A percentile compares a stretch with the other conserved stretches of the same genome.
phyloP scores from a whole-genome alignment of 1,140 invertebrate species.

The Neuroterus valhalla region DNA sequence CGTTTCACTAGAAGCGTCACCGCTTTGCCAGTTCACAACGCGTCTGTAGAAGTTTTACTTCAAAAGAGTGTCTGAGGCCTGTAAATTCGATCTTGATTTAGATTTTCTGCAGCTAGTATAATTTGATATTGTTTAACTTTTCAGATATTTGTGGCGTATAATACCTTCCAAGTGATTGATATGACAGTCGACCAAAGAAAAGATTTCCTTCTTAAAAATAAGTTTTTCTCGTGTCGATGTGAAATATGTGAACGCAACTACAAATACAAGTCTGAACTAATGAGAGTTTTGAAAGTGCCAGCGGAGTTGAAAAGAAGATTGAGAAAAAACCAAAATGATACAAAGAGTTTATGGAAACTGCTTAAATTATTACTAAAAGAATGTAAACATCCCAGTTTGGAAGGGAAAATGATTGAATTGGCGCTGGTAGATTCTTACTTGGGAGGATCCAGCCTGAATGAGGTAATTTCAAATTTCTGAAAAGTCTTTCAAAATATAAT shows the following conservation, averaged over 20 bases:
- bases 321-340: not conserved
- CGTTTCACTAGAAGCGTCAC: too few species aligned
- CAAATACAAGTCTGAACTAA: not conserved
- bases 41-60: not conserved
- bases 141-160: not conserved
- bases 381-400: not conserved
- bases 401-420: not conserved
- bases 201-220: not conserved
- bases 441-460: not conserved
- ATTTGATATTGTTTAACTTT: not conserved
- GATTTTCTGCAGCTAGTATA: too few species aligned
- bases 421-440: not conserved
- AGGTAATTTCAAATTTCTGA: not conserved
- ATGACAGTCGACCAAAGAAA: not conserved
- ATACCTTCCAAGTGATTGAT: not conserved
- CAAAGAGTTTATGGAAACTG: not conserved
- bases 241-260: not conserved
- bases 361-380: not conserved
- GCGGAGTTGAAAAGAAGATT: not conserved
- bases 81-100: too few species aligned
- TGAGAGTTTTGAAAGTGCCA: not conserved
- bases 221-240: not conserved
- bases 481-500: too few species aligned
- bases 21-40: too few species aligned
- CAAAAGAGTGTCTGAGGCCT: not conserved